These are phyloP conservation scores for Nerophis ophidion DNA, from an alignment of 2,113 vertebrate genomes.

Conservation along the genomic window DNA sequence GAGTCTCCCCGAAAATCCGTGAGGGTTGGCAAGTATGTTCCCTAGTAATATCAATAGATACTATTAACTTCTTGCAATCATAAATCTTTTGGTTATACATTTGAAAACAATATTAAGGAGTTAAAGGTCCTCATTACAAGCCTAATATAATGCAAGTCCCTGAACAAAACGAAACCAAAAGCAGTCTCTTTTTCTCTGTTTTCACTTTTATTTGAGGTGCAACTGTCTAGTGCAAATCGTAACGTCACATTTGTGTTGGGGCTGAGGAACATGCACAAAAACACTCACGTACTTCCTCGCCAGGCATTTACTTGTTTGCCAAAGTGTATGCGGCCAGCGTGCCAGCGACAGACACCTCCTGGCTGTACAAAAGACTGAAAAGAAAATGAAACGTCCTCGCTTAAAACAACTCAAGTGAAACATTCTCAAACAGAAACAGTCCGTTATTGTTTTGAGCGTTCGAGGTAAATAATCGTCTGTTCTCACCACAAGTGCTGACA, in stretches of 20 bases:
- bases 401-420: conserved; percentile 2
- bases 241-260: conserved; percentile 72
- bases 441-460: conserved; percentile 31
- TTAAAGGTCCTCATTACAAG: background rate
- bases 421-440: conserved; percentile 23
- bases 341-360: conserved; percentile 35
- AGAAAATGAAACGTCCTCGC: background rate
- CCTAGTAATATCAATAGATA: too few species aligned
- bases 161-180: background rate
- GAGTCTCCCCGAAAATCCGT: too few species aligned
- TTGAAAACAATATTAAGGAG: background rate
- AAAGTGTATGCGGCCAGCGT: conserved; percentile 31
- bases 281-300: conserved; percentile 39
- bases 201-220: conserved; percentile 72
- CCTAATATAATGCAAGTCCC: background rate
- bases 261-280: conserved; percentile 66
- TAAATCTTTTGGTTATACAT: too few species aligned
- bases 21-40: too few species aligned
- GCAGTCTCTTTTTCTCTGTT: conserved; percentile 16
- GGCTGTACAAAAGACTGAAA: conserved; percentile 47
- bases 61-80: too few species aligned
- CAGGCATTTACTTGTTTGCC: conserved; percentile 33
- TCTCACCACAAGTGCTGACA: conserved; percentile 58
- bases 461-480: conserved; percentile 42
- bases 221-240: conserved; percentile 73